Evolutionary conservation across 2,113 vertebrate species (phyloP).

Genomic region (Peromyscus leucopus): DNA sequence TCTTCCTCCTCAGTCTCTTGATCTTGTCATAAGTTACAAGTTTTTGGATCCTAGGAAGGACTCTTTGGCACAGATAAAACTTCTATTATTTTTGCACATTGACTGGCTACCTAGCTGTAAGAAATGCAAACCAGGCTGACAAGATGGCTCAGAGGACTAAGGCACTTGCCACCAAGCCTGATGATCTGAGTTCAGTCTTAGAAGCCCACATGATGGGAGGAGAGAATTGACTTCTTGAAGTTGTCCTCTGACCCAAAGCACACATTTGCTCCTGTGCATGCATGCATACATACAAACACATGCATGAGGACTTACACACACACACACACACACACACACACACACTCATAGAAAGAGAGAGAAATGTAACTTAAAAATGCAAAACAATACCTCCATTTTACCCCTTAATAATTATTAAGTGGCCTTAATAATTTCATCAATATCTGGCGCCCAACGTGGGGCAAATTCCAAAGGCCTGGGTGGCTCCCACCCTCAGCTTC

Average conservation of each 20-base stretch:
- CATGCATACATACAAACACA: no score
- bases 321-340: background rate
- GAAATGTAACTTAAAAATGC: background rate
- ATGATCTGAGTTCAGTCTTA: background rate
- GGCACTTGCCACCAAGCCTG: no score
- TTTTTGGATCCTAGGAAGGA: background rate
- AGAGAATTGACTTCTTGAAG: background rate
- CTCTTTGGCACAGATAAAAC: background rate
- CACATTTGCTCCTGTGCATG: background rate
- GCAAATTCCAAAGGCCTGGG: no score
- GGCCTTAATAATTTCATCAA: no score
- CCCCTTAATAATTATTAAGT: no score
- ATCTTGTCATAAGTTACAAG: background rate
- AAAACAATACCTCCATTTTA: background rate
- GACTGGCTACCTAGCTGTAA: background rate
- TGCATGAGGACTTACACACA: no score
- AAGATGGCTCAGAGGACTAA: background rate
- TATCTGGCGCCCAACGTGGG: no score
- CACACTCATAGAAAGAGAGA: no score
- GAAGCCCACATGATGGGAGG: background rate
- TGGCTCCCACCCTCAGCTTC: no score
- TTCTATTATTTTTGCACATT: background rate
- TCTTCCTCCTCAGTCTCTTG: background rate
- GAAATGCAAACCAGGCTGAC: background rate
- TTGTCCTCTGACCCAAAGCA: background rate